Evolutionary conservation across 2,888 invertebrate species (phyloP), one percentile per base, ranked within the genome.

Genomic region (Spisula subtruncata): DNA sequence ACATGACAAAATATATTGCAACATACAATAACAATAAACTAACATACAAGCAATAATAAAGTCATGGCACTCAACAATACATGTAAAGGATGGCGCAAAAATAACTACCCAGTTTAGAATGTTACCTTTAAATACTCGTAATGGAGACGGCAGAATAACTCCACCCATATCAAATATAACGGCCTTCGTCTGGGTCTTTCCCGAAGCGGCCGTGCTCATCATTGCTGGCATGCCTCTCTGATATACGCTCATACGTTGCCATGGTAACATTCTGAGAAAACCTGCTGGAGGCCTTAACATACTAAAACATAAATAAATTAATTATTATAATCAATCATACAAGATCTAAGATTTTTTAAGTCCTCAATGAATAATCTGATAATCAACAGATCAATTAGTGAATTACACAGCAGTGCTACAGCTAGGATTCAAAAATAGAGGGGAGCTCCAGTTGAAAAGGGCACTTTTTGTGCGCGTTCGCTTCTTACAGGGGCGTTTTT

Each of bases 141-240:
- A 91, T 5, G 97, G 97, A 5, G 96, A 95, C 0, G 97, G 97
- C 1, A 97, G 90, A 0, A 97, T 91, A 0, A 97, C 97, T 5
- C 97, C 97, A 56, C 97, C 97, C 96, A 97, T 95, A 93, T 97
- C 97, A 95, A 97, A 97, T 85, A 97, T 96, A 14, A 97, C 97
- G 20, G 97, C 97, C 90, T 95, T 96, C n/a, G 94, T 93, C 16
- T 86, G 60, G 71, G 71, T 86, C 48, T 84, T 91, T 54, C 35
- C 88, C 16, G 79, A 56, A 10, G 91, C 88, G 56, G 90, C 88
- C n/a, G 92, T 92, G 60, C 85, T 82, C 85, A 88, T 81, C 85
- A 93, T 80, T n/a, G 91, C 90, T 60, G 93, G 90, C 84, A 86
- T 85, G 25, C 89, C 90, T 20, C 84, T 51, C 60, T 86, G 90